Base-by-base conservation (phyloP, 2,888 invertebrate species). In the Prosopocoilus inquinatus region DNA sequence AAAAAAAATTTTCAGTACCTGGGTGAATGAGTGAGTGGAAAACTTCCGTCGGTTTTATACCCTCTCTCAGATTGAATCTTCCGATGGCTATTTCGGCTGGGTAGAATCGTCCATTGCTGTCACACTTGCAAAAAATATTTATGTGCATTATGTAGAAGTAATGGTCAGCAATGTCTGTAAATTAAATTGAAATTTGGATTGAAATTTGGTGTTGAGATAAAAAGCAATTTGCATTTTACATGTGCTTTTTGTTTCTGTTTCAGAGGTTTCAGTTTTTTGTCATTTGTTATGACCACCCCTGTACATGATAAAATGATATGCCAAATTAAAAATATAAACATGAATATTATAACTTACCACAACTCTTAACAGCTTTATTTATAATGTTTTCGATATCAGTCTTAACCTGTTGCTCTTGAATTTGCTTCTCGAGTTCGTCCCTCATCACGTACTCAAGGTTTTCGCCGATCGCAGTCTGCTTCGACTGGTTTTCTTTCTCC, bases 21-120 rank as follows among this genome's bases (percentile, higher is more conserved):
- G 78, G 78, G 65, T 76, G 75, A 0, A 83, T 67, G 5, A 80
- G 72, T 1, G 75, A 66, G 41, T 79, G 77, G 38, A 67, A 70
- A 1, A 79, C 56, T 51, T 69, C 62, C 7, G 65, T 65, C 0
- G 81, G 79, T 1, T 74, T 65, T 1, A 79, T 66, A 1, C 83
- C 83, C 2, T 77, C 62, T 41, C 72, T 63, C 0, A 84, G 58
- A 0, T 78, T 78, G 63, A 78, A 83, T 60, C 78, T 72, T 9
- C 74, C 73, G 0, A 83, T 59, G 0, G 80, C 78, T 39, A 83
- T 73, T 68, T 84, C 84, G 1, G 81, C 83, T 0, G 84, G 84
- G 11, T 75, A 70, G 63, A 78, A 81, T 11, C 63, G 61, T 2
- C 67, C 4, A 50, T 59, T 9, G 49, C 11, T 46, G 55, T 58